Base-by-base conservation (phyloP, 2,888 invertebrate species). In the Rotaria macrura region DNA sequence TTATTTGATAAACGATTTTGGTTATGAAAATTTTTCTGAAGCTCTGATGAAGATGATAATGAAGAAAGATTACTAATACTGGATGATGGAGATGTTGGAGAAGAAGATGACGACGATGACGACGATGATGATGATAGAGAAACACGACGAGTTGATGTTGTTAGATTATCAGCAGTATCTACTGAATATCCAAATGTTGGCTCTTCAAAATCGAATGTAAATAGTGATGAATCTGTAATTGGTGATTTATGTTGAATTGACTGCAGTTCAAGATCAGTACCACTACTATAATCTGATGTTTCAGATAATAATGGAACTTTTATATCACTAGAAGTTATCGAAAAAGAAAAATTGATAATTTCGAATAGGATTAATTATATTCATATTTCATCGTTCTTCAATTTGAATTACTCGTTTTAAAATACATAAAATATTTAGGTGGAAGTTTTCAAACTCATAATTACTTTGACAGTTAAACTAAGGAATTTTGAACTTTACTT, bases 231-330 rank as follows among this genome's bases (percentile, higher is more conserved):
- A 12, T 40, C 43, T 25, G 40, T n/a, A 2, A 20, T 5, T 79
- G 43, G 79, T 34, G 65, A 65, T 3, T 34, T 34, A 65, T 34
- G 20, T 34, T 65, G 65, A 2, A 34, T 65, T 17, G 65, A 65
- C 43, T 79, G 79, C 0, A 43, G n/a, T 1, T 79, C 79, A 43
- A 38, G 79, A 79, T 79, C 79, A 43, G 79, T 79, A 43, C 65
- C 34, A 65, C 65, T 65, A 65, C 79, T 43, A 43, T 79, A 79
- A 79, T 79, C 79, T 4, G 79, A 79, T 43, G 79, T 79, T 79
- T 79, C 79, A 1, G 79, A 79, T 40, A 43, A n/a, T 2, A 65
- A 34, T 29, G 29, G 34, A 79, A 79, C 25, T 79, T 79, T 79
- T n/a, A 12, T 1, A 79, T 43, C 1, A 25, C 79, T 79, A 79